Evolutionary conservation across 2,888 invertebrate species (phyloP), one percentile per base, ranked within the genome.

Genomic region (Leptarthrus brevirostris): DNA sequence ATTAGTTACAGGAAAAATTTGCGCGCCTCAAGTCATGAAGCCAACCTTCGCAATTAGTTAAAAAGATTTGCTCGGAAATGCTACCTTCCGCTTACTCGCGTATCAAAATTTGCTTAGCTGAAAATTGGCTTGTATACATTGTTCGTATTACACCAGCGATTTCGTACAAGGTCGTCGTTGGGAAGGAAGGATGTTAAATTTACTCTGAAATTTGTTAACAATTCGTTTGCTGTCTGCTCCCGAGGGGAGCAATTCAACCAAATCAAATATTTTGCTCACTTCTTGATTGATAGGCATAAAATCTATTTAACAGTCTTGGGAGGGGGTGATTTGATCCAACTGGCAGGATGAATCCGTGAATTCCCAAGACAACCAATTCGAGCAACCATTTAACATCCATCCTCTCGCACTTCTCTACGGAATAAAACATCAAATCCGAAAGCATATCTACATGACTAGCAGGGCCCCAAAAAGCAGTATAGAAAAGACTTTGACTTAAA

Each of bases 231-330:
- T 12, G 1, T 8, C 1, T 4, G 44, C 3, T 44, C 6, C 47
- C 47, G 10, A 14, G 30, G 8, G 66, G 44, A 24, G 66, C 30
- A 47, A 22, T 66, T 66, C 26, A 47, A 47, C 24, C 26, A 66
- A 66, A 66, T 66, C 66, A 66, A 66, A 26, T 66, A 49, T 49
- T 66, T 66, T 66, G 66, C 66, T 66, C 66, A 66, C 66, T 66
- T 66, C 49, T 66, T 66, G 66, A 66, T 66, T 66, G 66, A 66
- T 66, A 66, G 66, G 66, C 66, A 66, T 66, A 66, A 66, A 66
- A 66, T 66, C 47, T 66, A 66, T 66, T 66, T 66, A 66, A 47
- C 66, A 49, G 49, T 26, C 47, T 44, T 24, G 14, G 24, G 47
- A 47, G 66, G 49, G n/a, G 66, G 47, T 26, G 49, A n/a, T 40